phyloP scores from a whole-genome alignment of 1,140 invertebrate genomes.

The Sitophilus oryzae region DNA sequence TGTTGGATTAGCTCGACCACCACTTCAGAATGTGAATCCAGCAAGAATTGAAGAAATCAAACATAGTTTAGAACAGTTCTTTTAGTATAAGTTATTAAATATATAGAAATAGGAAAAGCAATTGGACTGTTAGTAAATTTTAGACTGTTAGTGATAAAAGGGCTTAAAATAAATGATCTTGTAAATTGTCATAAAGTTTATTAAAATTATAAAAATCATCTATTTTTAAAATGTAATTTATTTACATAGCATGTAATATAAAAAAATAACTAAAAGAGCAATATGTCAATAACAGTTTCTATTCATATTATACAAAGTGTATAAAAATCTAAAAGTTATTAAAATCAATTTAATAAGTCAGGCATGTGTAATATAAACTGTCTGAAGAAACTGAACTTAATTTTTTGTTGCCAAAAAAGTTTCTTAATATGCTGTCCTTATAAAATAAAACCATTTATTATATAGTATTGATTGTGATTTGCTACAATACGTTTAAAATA shows the following conservation, averaged over 20 bases:
- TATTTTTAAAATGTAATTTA: slow-evolving; percentile 18
- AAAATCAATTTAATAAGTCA: too few species aligned
- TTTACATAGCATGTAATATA: slow-evolving; percentile 8
- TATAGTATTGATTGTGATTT: too few species aligned
- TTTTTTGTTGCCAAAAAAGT: too few species aligned
- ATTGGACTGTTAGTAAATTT: too few species aligned
- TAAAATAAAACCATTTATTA: too few species aligned
- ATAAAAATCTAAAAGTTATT: neutral
- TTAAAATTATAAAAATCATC: slow-evolving; percentile 19
- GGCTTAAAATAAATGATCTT: too few species aligned
- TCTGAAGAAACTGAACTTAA: neutral
- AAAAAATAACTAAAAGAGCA: neutral
- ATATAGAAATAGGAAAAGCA: too few species aligned
- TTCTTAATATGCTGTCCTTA: too few species aligned
- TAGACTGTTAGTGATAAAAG: too few species aligned
- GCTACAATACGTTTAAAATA: too few species aligned
- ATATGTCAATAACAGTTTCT: neutral
- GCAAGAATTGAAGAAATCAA: slow-evolving; percentile 13
- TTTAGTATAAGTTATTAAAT: neutral
- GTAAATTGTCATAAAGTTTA: too few species aligned
- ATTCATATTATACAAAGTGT: neutral
- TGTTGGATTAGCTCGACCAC: slow-evolving; percentile 52
- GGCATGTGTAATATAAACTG: neutral
- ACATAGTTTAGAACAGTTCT: slow-evolving; percentile 11
- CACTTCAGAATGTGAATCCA: slow-evolving; percentile 44